Conservation (phyloP, 2,888 invertebrate species). For the Lomographa bimaculata region DNA sequence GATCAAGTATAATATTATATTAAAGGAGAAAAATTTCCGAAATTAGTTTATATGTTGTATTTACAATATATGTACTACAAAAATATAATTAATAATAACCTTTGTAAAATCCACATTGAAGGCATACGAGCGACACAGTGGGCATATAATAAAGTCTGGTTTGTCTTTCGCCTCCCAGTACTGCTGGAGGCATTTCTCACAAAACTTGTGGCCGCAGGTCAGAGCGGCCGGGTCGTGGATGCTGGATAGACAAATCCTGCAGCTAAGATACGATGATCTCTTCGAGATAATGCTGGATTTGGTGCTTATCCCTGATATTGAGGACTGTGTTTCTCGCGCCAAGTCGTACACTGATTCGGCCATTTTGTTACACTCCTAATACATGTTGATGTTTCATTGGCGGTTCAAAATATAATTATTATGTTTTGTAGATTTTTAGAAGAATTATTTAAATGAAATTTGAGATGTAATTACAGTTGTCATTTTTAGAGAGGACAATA, state of each 20-base stretch:
- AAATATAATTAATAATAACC: constrained; percentile 30
- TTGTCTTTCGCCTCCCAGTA: constrained; percentile 54
- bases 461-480: too few species aligned
- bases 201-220: constrained; percentile 64
- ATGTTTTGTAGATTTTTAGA: too few species aligned
- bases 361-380: too few species aligned
- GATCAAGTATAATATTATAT: too few species aligned
- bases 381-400: constrained; percentile 23
- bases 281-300: constrained; percentile 34
- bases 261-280: constrained; percentile 42
- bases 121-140: constrained; percentile 54
- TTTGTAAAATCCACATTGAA: constrained; percentile 56
- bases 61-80: neutral
- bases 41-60: neutral
- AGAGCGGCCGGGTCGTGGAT: constrained; percentile 50
- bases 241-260: constrained; percentile 60
- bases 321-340: constrained; percentile 11
- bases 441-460: too few species aligned
- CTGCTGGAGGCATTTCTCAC: constrained; percentile 52
- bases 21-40: too few species aligned
- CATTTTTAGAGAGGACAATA: too few species aligned
- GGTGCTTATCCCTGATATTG: constrained; percentile 23
- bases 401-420: too few species aligned
- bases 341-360: constrained; percentile 28
- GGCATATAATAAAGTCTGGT: constrained; percentile 55